These are phyloP conservation scores for Orthosia incerta DNA, from an alignment of 2,888 invertebrate genomes.

Conservation along the genomic window DNA sequence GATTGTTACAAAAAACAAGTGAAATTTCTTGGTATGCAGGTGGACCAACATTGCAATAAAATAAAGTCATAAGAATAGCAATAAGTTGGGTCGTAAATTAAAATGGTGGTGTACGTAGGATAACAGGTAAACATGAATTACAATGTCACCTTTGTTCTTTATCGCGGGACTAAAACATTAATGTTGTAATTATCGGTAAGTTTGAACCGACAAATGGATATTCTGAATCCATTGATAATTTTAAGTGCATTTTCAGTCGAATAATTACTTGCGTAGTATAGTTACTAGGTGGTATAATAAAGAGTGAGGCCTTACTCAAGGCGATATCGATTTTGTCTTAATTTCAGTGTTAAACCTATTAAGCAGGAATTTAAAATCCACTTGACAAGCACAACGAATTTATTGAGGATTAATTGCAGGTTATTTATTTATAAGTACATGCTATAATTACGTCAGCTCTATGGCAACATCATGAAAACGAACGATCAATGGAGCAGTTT, in stretches of 20 bases:
- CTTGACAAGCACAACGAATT: conserved; percentile 39
- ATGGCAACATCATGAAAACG: neutral
- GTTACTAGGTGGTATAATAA: conserved; percentile 21
- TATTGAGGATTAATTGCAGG: conserved; percentile 29
- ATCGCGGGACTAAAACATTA: conserved; percentile 52
- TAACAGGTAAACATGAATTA: conserved; percentile 62
- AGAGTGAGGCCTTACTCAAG: conserved; percentile 54
- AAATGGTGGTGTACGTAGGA: conserved; percentile 33
- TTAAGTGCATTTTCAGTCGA: conserved; percentile 31
- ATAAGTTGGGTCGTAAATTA: conserved; percentile 45
- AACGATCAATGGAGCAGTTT: neutral
- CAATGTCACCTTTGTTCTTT: conserved; percentile 76
- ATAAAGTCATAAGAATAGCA: conserved; percentile 41
- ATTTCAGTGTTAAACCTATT: conserved; percentile 49
- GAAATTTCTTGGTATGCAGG: conserved; percentile 12
- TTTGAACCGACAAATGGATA: conserved; percentile 40
- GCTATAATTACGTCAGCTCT: neutral
- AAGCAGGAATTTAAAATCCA: conserved; percentile 22
- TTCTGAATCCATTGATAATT: conserved; percentile 52
- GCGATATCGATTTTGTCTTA: conserved; percentile 48
- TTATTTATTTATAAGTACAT: neutral
- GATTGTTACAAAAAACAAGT: conserved; percentile 27
- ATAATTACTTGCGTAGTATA: conserved; percentile 24
- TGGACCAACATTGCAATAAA: conserved; percentile 28
- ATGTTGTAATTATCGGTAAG: conserved; percentile 52